Evolutionary conservation across 2,888 invertebrate species (phyloP), one percentile per base, ranked within the genome.

Genomic region (Mythimna loreyi): DNA sequence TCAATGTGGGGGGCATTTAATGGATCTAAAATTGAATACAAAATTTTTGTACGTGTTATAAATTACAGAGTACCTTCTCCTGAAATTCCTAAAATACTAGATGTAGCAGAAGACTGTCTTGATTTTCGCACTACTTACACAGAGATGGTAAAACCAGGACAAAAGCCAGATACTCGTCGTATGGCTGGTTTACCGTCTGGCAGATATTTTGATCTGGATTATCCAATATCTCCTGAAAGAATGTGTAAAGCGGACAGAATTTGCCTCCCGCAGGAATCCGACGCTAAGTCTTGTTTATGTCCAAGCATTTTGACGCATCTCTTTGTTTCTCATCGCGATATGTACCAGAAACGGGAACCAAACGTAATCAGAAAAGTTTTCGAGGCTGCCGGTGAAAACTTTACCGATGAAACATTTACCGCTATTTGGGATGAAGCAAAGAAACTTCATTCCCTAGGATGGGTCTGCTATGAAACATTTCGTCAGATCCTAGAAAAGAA

Each of bases 401-500:
- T 97, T 70, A 92, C 92, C 6, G 95, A 95, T 36, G 92, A 96
- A 70, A 88, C 86, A 30, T 97, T 97, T 82, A 89, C 94, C 49
- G 85, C 87, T 67, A 79, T 96, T 74, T 97, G 96, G 96, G 88
- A 95, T 71, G 91, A 94, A 77, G 96, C 96, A 3, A 87, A 93
- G 75, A 91, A 95, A 76, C 84, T 87, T 65, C 96, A 96, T 85
- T 92, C 95, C 45, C 90, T 94, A 77, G 96, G 96, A 4, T 91
- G 91, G 88, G 96, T 97, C 36, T 96, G 96, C 80, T 95, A 93
- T 52, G 96, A 96, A 86, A 96, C 96, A 9, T 96, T 96, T 75
- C 87, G 92, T 3, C 84, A 75, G 63, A 90, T 92, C 2, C 81
- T 93, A 40, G 79, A 89, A n/a, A 78, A 81, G 33, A 71, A 80